Evolutionary conservation across 2,113 vertebrate genomes (phyloP).

Genomic region (Dicaeum eximium): DNA sequence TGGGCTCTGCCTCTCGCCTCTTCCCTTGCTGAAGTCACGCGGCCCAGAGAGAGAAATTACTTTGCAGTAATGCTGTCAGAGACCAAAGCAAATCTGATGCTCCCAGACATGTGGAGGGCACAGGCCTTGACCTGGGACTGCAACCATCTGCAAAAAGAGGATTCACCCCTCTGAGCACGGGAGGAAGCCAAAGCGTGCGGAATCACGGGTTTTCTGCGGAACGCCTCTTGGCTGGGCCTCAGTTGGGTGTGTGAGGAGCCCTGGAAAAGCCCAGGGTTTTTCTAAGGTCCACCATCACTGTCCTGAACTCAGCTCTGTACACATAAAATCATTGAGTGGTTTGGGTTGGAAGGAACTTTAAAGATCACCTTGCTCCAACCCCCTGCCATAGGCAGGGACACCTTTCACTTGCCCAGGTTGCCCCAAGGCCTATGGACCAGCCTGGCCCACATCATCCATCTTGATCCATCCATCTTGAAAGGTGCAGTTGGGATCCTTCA

Average conservation of each 20-base stretch:
- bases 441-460: background rate
- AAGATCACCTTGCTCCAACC: background rate
- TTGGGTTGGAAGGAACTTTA: background rate
- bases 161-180: background rate
- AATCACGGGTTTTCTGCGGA: background rate
- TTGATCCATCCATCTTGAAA: no score
- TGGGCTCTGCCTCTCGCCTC: background rate
- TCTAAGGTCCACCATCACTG: background rate
- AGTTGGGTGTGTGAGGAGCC: background rate
- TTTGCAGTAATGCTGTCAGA: conserved; percentile 24
- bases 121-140: conserved; percentile 28
- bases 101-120: conserved; percentile 17
- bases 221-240: background rate
- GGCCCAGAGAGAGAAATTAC: background rate
- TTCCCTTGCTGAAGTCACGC: background rate
- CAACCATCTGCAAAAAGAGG: background rate
- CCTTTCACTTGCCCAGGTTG: background rate
- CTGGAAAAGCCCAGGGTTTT: background rate
- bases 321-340: background rate
- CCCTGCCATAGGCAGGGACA: background rate
- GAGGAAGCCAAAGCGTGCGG: background rate
- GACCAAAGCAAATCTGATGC: conserved; percentile 46
- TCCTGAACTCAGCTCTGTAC: background rate
- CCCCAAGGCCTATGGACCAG: background rate
- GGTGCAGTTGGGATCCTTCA: background rate